Base-by-base conservation (phyloP, 2,888 invertebrate genomes). In the Atherix ibis region DNA sequence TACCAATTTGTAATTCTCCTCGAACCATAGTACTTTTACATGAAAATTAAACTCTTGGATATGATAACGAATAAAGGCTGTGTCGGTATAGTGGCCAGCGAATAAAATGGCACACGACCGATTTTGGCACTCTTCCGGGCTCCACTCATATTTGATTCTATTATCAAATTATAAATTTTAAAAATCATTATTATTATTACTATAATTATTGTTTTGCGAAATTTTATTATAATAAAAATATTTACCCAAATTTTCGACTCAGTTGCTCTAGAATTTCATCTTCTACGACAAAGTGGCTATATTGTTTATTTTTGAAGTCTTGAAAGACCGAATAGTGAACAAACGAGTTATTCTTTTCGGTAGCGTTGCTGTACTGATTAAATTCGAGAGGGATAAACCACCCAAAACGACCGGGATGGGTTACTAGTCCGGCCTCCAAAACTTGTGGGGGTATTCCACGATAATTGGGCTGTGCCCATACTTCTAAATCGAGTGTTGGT, bases 21-120 rank as follows among this genome's bases (percentile, higher is more conserved):
- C 81, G 10, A 83, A 56, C 78, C 79, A 83, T 4, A 71, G 62
- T 0, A 83, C 71, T 48, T 71, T 73, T 1, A 80, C 70, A 40
- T 65, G 68, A 10, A 80, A 58, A 19, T 67, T 58, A 33, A 73
- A 59, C 35, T 67, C 61, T 9, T 64, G 53, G 26, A 83, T 73
- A 45, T 80, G 75, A 0, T 67, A 49, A 29, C 64, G 60, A 3
- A 76, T 64, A 44, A 73, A 73, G 4, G 51, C 49, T 1, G 71
- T 70, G 5, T 65, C 62, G 8, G 63, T 58, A 25, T 59, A 60
- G 36, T 64, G 49, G 13, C 68, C 62, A 2, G 71, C 63, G 4
- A 73, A 43, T 9, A 73, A 47, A 2, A 67, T 45, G 0, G 62
- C 67, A 45, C 70, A 70, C 6, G 38, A n/a, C 12, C 22, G 27